These are phyloP conservation scores for Neocrepidodera transversa DNA, from an alignment of 2,888 invertebrate species.

Conservation along the genomic window DNA sequence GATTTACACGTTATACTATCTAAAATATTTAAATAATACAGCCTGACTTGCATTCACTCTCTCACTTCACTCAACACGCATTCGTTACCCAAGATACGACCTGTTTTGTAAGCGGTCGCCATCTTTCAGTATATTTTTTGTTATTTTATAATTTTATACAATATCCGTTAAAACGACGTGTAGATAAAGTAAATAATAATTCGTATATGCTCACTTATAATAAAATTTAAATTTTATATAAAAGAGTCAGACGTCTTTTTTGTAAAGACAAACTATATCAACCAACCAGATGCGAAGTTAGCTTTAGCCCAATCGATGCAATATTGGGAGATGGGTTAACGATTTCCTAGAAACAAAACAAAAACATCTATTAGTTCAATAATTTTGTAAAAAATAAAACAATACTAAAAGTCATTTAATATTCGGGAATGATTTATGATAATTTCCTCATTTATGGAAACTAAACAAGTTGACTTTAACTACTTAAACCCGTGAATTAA, in stretches of 20 bases:
- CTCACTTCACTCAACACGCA: constrained; percentile 40
- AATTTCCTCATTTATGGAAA: too few species aligned
- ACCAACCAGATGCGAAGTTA: constrained; percentile 50
- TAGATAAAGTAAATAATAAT: constrained; percentile 52
- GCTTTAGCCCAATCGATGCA: constrained; percentile 53
- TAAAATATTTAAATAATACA: constrained; percentile 56
- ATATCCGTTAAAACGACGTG: constrained; percentile 48
- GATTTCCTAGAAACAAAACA: constrained; percentile 58
- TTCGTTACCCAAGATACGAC: constrained; percentile 40
- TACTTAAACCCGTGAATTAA: too few species aligned
- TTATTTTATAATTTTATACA: constrained; percentile 48
- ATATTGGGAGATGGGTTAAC: constrained; percentile 54
- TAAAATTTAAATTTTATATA: constrained; percentile 51
- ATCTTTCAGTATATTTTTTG: constrained; percentile 34
- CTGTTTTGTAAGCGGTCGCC: constrained; percentile 46
- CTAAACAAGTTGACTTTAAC: too few species aligned
- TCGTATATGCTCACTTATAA: constrained; percentile 53
- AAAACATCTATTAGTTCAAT: constrained; percentile 27
- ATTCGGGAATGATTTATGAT: too few species aligned
- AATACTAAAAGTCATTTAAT: too few species aligned
- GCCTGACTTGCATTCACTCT: constrained; percentile 58
- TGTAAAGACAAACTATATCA: constrained; percentile 40
- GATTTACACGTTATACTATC: constrained; percentile 43
- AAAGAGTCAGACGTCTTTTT: constrained; percentile 46
- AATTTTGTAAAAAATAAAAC: too few species aligned